These are phyloP conservation scores for Toxostoma redivivum DNA, from an alignment of 2,113 vertebrate genomes.

Conservation along the genomic window DNA sequence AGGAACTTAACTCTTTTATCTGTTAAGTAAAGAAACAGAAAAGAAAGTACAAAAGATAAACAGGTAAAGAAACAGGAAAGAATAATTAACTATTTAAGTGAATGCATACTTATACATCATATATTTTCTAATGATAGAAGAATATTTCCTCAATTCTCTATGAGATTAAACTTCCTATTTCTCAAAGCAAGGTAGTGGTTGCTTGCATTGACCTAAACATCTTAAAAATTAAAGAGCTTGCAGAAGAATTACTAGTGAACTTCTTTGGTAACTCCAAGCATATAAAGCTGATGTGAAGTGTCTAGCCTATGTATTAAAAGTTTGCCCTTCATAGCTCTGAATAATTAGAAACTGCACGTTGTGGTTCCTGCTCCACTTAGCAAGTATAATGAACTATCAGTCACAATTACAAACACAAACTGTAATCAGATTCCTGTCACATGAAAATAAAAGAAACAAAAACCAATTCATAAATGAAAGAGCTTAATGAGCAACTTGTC, in stretches of 20 bases:
- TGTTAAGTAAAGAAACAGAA: not conserved
- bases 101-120: not conserved
- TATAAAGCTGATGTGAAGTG: not conserved
- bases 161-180: not conserved
- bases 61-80: not conserved
- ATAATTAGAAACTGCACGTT: not conserved
- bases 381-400: not conserved
- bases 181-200: not conserved
- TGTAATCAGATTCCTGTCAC: not conserved
- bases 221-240: not conserved
- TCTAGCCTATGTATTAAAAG: not conserved
- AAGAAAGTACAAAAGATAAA: too few species aligned
- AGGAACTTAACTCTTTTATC: not conserved
- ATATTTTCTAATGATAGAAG: not conserved
- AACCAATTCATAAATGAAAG: not conserved
- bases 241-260: not conserved
- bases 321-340: not conserved
- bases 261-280: not conserved
- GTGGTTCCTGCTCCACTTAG: not conserved
- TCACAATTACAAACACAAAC: not conserved
- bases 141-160: not conserved
- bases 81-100: not conserved
- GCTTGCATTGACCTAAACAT: not conserved
- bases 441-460: not conserved
- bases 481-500: not conserved